Conservation (phyloP, 2,113 vertebrate species). For the Pangasianodon hypophthalmus region DNA sequence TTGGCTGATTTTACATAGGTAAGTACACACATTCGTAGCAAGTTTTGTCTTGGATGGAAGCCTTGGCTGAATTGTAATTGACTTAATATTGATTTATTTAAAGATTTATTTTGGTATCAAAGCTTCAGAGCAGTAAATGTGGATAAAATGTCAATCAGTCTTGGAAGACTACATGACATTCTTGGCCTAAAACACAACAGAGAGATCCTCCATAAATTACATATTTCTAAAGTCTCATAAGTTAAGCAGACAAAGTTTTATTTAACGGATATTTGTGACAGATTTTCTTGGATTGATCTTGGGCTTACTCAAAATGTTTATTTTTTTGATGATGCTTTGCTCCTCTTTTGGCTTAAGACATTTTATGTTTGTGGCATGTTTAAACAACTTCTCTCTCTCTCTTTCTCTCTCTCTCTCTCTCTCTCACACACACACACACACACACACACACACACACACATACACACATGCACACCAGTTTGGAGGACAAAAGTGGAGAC, state of each 20-base stretch:
- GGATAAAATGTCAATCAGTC: neutral
- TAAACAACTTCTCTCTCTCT: neutral
- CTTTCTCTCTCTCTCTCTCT: neutral
- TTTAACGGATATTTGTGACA: neutral
- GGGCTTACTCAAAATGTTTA: neutral
- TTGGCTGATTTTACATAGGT: neutral
- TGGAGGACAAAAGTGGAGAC: slow-evolving; percentile 56
- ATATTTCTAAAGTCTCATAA: neutral
- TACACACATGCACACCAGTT: slow-evolving; percentile 62
- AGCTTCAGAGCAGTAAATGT: neutral
- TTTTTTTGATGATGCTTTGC: neutral
- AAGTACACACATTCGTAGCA: neutral
- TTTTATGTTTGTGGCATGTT: neutral
- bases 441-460: slow-evolving; percentile 9
- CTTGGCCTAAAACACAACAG: neutral
- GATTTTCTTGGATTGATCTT: neutral
- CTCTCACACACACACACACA: slow-evolving; percentile 49
- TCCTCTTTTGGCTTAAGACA: neutral
- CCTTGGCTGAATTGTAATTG: neutral
- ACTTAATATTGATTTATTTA: neutral
- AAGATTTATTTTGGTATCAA: neutral
- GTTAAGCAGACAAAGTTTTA: neutral
- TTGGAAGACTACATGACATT: neutral
- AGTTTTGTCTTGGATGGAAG: neutral
- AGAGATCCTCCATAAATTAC: neutral